Conservation (phyloP, 1,140 invertebrate species). For the Pseudomyrmex dendroicus region DNA sequence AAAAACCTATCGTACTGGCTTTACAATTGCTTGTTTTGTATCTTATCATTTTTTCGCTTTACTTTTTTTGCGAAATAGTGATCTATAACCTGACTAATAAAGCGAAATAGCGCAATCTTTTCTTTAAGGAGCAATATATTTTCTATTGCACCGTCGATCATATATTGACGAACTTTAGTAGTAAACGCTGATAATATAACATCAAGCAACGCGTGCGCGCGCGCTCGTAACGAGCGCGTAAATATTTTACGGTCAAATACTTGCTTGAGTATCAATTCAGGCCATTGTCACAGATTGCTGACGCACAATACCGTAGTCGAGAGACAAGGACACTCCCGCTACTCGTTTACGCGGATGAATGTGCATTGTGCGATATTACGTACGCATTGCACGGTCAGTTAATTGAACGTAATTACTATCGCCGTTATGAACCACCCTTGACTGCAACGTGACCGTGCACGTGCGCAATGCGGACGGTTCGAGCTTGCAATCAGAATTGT, state of each 20-base stretch:
- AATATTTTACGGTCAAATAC: conserved; percentile 32
- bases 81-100: not conserved
- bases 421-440: not conserved
- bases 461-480: not conserved
- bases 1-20: too few species aligned
- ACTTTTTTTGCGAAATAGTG: not conserved
- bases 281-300: conserved; percentile 1
- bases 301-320: conserved; percentile 16
- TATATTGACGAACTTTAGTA: not conserved
- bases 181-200: not conserved
- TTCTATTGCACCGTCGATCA: conserved; percentile 1
- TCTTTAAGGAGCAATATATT: not conserved
- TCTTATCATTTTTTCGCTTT: not conserved
- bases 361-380: not conserved
- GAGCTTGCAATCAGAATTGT: too few species aligned
- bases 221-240: not conserved
- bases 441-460: not conserved
- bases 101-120: not conserved
- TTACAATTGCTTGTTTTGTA: not conserved
- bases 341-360: conserved; percentile 27
- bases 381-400: conserved; percentile 10
- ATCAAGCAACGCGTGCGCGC: not conserved
- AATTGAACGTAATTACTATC: conserved; percentile 49
- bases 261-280: conserved; percentile 14
- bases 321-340: not conserved